Conservation (phyloP, 2,797 vertebrate species). For the Salmo trutta region DNA sequence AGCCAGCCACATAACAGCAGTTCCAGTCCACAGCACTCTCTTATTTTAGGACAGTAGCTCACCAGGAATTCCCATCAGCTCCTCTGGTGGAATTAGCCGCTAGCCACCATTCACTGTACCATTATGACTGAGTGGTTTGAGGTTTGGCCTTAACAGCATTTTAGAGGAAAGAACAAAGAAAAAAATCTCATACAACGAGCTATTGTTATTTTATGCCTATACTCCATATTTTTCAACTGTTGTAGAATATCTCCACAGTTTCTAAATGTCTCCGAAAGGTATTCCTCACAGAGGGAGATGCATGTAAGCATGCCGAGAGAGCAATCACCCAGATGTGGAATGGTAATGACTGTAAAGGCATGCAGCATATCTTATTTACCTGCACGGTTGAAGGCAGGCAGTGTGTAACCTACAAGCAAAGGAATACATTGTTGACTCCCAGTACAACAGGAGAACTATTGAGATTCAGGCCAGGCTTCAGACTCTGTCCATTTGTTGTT, state of each 20-base stretch:
- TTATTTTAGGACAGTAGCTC: conserved; percentile 1
- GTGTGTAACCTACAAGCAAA: background rate
- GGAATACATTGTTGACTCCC: background rate
- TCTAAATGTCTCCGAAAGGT: background rate
- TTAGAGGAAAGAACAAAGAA: conserved; percentile 13
- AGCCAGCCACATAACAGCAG: conserved; percentile 14
- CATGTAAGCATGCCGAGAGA: conserved; percentile 35
- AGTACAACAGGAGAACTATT: conserved; percentile 27
- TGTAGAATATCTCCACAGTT: background rate
- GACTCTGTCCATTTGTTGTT: conserved; percentile 30
- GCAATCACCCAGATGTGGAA: conserved; percentile 48
- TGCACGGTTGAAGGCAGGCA: conserved; percentile 31
- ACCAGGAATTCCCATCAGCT: conserved; percentile 7
- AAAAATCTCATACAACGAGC: background rate
- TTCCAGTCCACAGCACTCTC: conserved; percentile 20
- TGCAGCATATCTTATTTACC: conserved; percentile 23
- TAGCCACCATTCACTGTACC: background rate
- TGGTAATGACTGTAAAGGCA: conserved; percentile 51
- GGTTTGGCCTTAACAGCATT: background rate
- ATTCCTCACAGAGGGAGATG: conserved; percentile 31
- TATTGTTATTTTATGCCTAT: background rate
- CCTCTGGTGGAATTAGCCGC: background rate
- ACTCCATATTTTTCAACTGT: background rate
- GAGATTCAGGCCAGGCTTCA: conserved; percentile 44
- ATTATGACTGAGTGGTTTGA: background rate